Base-by-base conservation (phyloP, 2,888 invertebrate species). In the Campoletis raptor region DNA sequence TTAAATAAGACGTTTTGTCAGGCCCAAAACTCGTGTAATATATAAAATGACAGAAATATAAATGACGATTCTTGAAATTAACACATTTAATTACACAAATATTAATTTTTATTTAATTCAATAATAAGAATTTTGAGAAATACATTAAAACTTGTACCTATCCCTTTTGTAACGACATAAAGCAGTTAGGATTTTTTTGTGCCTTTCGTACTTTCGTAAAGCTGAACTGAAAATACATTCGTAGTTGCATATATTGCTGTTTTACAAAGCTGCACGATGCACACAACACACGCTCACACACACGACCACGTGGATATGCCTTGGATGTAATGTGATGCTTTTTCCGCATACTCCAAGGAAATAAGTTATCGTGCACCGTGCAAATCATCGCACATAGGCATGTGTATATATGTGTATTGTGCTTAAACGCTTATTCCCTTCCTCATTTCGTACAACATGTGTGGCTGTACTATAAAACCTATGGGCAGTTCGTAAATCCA, bases 401-500 rank as follows among this genome's bases (percentile, higher is more conserved):
- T 45, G 48, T 45, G 30, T 77, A 64, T 64, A 45, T 76, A 57
- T 10, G 45, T 9, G 76, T 45, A 45, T 18, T 36, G 78, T n/a
- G 78, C 40, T 67, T 78, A 45, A 78, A 78, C 40, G 54, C 79
- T 57, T 57, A 72, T 80, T 81, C 84, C 73, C 80, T 85, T 76
- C 76, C 84, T 85, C 80, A 69, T 80, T 83, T 77, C 54, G 81
- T 67, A 67, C 74, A 81, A 74, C 81, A 70, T 80, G 80, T 80
- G 70, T 69, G 79, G 45, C 64, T 52, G 84, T 76, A 80, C 76
- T 84, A 80, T 76, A 84, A 84, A 80, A 79, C 40, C 80, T 73
- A 84, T 76, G 78, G 81, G 81, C 66, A 67, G 81, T 85, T 85
- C 81, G 85, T 85, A 85, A 85, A 85, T 85, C 85, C 85, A 85